phyloP scores from a whole-genome alignment of 2,888 invertebrate genomes.

The Podabrus alpinus region DNA sequence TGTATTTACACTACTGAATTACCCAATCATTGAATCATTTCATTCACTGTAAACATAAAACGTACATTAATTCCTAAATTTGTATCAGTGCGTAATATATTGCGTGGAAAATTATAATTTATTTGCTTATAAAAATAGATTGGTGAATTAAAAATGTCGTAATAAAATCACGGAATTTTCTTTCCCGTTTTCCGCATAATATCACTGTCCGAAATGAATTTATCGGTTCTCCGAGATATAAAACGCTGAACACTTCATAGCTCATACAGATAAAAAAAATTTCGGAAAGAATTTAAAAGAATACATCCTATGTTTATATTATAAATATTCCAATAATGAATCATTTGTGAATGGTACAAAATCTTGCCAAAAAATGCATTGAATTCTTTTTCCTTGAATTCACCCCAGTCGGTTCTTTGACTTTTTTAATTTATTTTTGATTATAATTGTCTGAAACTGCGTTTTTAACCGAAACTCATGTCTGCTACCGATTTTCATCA shows the following conservation, averaged over 20 bases:
- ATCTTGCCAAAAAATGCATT: background rate
- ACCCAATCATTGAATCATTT: background rate
- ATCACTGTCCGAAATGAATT: no score
- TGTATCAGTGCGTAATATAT: background rate
- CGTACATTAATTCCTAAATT: background rate
- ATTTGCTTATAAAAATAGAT: no score
- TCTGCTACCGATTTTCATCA: no score
- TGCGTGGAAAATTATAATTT: background rate
- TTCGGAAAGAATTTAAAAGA: background rate
- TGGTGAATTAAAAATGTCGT: background rate
- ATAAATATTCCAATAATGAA: background rate
- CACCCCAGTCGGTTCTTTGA: background rate
- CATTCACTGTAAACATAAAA: background rate
- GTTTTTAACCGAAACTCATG: background rate
- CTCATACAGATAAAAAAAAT: background rate
- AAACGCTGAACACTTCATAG: background rate
- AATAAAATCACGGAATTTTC: background rate
- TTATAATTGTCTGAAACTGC: background rate
- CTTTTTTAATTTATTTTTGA: no score
- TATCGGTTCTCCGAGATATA: background rate
- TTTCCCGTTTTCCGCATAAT: background rate
- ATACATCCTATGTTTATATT: background rate
- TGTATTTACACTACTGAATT: background rate
- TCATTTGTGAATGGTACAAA: background rate
- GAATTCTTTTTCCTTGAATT: background rate